phyloP scores from a whole-genome alignment of 2,888 invertebrate species.

The Sialis fuliginosa region DNA sequence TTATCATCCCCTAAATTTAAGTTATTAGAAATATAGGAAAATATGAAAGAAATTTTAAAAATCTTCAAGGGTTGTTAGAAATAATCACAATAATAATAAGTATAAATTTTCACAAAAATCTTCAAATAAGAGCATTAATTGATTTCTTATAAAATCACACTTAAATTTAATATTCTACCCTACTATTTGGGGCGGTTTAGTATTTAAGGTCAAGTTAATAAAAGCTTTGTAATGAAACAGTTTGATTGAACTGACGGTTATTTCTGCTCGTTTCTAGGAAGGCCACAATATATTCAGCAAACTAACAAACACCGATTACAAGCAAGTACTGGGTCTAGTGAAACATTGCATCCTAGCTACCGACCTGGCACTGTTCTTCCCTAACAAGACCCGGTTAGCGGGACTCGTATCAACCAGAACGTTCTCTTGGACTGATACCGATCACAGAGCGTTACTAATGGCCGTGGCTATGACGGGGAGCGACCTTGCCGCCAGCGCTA shows the following conservation, averaged over 20 bases:
- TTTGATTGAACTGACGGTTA: background rate
- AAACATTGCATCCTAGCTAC: conserved; percentile 74
- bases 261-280: conserved; percentile 33
- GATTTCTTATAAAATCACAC: too few relatives aligned
- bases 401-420: conserved; percentile 29
- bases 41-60: too few relatives aligned
- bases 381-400: conserved; percentile 46
- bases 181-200: too few relatives aligned
- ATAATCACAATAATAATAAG: too few relatives aligned
- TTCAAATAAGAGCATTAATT: too few relatives aligned
- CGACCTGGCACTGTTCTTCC: conserved; percentile 65
- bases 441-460: conserved; percentile 52
- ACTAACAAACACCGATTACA: conserved; percentile 52
- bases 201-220: too few relatives aligned
- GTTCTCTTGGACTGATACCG: conserved; percentile 45
- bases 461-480: conserved; percentile 71
- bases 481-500: conserved; percentile 67
- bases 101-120: too few relatives aligned
- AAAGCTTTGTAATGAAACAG: too few relatives aligned
- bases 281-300: conserved; percentile 73
- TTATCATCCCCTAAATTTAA: too few relatives aligned
- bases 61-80: too few relatives aligned
- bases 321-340: conserved; percentile 54
- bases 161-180: too few relatives aligned
- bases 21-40: too few relatives aligned